phyloP scores from a whole-genome alignment of 2,113 vertebrate species.

The Pholis gunnellus region DNA sequence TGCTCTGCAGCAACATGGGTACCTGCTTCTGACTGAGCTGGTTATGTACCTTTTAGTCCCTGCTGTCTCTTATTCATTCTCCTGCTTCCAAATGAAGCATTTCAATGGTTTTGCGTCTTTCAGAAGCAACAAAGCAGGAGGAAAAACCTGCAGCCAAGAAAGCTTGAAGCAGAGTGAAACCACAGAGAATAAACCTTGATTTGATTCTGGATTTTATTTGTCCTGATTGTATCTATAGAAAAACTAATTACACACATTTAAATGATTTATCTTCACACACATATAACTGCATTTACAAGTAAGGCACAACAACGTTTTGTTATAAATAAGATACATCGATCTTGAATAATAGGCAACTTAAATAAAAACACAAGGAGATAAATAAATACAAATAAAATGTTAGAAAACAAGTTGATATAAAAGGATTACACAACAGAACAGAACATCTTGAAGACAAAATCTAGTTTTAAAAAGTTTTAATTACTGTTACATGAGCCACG shows the following conservation, averaged over 20 bases:
- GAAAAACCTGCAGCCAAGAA: constrained; percentile 13
- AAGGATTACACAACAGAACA: not conserved
- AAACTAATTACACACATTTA: constrained; percentile 17
- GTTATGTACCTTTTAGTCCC: not conserved
- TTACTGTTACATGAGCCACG: not conserved
- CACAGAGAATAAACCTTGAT: constrained; percentile 1
- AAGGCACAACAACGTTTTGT: not conserved
- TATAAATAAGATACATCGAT: not conserved
- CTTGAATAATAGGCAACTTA: not conserved
- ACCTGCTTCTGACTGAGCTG: constrained; percentile 38
- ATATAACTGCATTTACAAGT: not conserved
- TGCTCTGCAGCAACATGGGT: constrained; percentile 36
- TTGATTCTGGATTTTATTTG: constrained; percentile 36
- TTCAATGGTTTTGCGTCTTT: constrained; percentile 1
- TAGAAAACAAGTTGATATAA: not conserved
- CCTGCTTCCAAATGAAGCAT: not conserved
- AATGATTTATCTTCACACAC: not conserved
- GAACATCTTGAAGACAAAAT: not conserved
- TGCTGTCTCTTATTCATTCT: not conserved
- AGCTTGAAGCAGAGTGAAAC: constrained; percentile 2
- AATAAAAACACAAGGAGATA: not conserved
- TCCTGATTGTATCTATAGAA: constrained; percentile 28
- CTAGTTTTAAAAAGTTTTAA: not conserved
- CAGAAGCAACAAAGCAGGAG: constrained; percentile 8
- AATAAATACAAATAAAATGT: not conserved